Conservation (phyloP, 2,113 vertebrate species). For the Perccottus glenii region DNA sequence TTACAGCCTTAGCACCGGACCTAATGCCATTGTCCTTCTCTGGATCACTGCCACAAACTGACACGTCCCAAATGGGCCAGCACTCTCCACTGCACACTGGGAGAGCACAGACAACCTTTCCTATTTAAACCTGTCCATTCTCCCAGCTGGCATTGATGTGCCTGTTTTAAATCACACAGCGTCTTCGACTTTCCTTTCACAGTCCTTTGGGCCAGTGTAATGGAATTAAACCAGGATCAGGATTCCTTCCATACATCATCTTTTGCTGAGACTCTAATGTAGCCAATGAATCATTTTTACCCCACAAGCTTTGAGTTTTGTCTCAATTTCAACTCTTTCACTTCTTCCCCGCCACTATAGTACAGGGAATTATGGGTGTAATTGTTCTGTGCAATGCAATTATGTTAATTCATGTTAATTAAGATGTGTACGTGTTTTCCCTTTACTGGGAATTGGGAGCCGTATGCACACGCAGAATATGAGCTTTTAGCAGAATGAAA, state of each 20-base stretch:
- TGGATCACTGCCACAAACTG: constrained; percentile 43
- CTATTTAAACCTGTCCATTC: constrained; percentile 34
- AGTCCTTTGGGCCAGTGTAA: constrained; percentile 19
- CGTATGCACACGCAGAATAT: constrained; percentile 13
- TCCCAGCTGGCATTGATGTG: constrained; percentile 33
- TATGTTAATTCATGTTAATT: constrained; percentile 56
- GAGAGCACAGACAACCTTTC: constrained; percentile 9
- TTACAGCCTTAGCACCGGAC: constrained; percentile 13
- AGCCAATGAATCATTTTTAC: not conserved
- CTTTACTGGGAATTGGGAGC: constrained; percentile 27
- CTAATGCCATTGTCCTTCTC: constrained; percentile 31
- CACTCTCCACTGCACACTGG: constrained; percentile 13
- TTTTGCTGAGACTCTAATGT: constrained; percentile 27
- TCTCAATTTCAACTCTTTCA: constrained; percentile 27
- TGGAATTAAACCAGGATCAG: constrained; percentile 28
- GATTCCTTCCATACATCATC: constrained; percentile 33
- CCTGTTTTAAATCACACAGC: constrained; percentile 33
- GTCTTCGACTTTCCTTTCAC: constrained; percentile 24
- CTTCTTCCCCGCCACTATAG: constrained; percentile 13
- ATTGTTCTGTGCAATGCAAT: constrained; percentile 28
- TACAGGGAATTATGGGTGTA: constrained; percentile 35
- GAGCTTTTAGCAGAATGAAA: constrained; percentile 17
- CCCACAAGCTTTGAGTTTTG: constrained; percentile 10
- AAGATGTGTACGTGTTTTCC: constrained; percentile 21
- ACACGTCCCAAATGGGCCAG: constrained; percentile 34